Evolutionary conservation across 2,888 invertebrate species (phyloP).

Genomic region (Thymelicus acteon): DNA sequence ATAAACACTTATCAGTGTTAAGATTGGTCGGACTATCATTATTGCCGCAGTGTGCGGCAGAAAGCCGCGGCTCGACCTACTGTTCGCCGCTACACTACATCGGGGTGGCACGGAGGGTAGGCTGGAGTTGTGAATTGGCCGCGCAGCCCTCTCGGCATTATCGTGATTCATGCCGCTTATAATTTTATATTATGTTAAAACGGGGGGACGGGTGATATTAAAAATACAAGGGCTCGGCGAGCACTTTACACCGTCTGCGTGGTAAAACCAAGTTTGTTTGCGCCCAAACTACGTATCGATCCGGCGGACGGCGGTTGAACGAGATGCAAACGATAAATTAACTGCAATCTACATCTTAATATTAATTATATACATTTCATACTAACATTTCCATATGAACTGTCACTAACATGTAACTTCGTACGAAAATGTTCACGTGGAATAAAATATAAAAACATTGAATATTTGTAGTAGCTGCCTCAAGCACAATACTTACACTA

Average conservation of each 20-base stretch:
- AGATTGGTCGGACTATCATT: too few species aligned
- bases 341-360: slow-evolving; percentile 4
- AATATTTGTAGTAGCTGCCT: too few species aligned
- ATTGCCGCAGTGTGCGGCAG: background rate
- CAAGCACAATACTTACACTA: too few species aligned
- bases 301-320: slow-evolving; percentile 44
- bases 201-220: slow-evolving; percentile 75
- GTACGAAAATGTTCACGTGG: too few species aligned
- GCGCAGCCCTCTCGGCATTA: slow-evolving; percentile 78
- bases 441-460: too few species aligned
- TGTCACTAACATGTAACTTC: too few species aligned
- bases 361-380: too few species aligned
- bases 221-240: slow-evolving; percentile 78
- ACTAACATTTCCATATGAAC: too few species aligned
- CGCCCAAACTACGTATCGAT: slow-evolving; percentile 73
- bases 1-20: too few species aligned
- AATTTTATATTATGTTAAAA: slow-evolving; percentile 85
- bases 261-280: slow-evolving; percentile 76
- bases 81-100: slow-evolving; percentile 36
- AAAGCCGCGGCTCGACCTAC: slow-evolving; percentile 14
- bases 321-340: slow-evolving; percentile 20
- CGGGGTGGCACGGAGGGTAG: slow-evolving; percentile 47
- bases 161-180: slow-evolving; percentile 84
- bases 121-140: slow-evolving; percentile 81
- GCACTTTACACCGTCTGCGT: slow-evolving; percentile 74